Conservation (phyloP, 2,888 invertebrate species). For the Pharmacophagus antenor region DNA sequence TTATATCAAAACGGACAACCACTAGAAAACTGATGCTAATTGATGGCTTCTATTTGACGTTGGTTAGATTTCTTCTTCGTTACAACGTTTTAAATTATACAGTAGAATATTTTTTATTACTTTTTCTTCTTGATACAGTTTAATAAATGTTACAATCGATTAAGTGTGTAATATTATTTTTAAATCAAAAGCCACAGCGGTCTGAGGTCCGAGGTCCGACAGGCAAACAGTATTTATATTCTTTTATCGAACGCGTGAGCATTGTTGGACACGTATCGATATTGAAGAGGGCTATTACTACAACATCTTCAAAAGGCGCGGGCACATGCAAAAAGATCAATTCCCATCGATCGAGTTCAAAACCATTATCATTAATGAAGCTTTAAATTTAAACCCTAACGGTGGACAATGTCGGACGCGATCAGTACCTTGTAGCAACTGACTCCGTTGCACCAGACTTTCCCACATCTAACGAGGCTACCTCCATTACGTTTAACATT, state of each 20-base stretch:
- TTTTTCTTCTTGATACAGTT: background rate
- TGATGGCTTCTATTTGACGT: slow-evolving; percentile 29
- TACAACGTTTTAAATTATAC: slow-evolving; percentile 4
- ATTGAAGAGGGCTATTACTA: slow-evolving; percentile 61
- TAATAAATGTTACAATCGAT: too few species aligned
- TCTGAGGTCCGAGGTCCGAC: too few species aligned
- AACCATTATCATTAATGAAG: slow-evolving; percentile 73
- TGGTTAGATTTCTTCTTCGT: slow-evolving; percentile 19
- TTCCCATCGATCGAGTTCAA: slow-evolving; percentile 64
- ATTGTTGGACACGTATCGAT: slow-evolving; percentile 46
- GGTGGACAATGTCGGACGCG: slow-evolving; percentile 69
- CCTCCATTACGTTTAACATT: slow-evolving; percentile 72
- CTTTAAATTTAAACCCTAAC: slow-evolving; percentile 68
- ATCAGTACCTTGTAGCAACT: slow-evolving; percentile 65
- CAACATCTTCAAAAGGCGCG: slow-evolving; percentile 47
- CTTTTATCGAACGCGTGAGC: slow-evolving; percentile 12
- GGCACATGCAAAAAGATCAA: slow-evolving; percentile 62
- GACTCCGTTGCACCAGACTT: slow-evolving; percentile 45
- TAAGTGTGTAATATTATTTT: background rate
- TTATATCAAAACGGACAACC: slow-evolving; percentile 34
- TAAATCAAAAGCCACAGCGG: slow-evolving; percentile 4
- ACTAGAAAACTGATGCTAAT: slow-evolving; percentile 34
- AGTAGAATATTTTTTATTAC: background rate
- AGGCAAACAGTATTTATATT: slow-evolving; percentile 8
- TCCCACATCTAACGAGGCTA: slow-evolving; percentile 79